Evolutionary conservation across 2,113 vertebrate genomes (phyloP).

Genomic region (Phyllopteryx taeniolatus): DNA sequence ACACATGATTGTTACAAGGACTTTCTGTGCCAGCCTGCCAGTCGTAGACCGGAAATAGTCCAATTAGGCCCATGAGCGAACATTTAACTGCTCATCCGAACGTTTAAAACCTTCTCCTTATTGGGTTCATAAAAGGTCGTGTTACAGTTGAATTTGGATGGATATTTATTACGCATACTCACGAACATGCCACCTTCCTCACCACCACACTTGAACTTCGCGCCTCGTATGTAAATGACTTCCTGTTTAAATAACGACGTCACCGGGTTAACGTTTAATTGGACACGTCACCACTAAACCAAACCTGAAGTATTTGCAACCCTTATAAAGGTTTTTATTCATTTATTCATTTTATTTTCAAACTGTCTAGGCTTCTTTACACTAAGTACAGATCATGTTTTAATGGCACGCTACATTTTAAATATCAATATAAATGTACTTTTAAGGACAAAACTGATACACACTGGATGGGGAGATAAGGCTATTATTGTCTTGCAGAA

Average conservation of each 20-base stretch:
- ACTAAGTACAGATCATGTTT: not conserved
- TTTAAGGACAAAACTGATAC: not conserved
- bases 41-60: not conserved
- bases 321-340: not conserved
- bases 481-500: not conserved
- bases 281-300: not conserved
- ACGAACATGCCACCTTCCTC: constrained; percentile 11
- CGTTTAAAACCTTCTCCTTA: not conserved
- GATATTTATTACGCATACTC: constrained; percentile 37
- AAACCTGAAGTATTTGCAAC: not conserved
- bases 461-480: not conserved
- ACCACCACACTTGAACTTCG: constrained; percentile 39
- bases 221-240: constrained; percentile 37
- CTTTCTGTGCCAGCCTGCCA: not conserved
- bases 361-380: not conserved
- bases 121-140: not conserved
- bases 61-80: not conserved
- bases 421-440: not conserved
- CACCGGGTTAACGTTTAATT: constrained; percentile 5
- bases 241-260: constrained; percentile 56
- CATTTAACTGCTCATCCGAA: not conserved
- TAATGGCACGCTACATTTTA: not conserved
- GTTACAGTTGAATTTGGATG: not conserved
- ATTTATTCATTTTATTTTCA: not conserved
- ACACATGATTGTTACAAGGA: not conserved